phyloP scores from a whole-genome alignment of 2,113 vertebrate genomes.

The Sigmodon hispidus region DNA sequence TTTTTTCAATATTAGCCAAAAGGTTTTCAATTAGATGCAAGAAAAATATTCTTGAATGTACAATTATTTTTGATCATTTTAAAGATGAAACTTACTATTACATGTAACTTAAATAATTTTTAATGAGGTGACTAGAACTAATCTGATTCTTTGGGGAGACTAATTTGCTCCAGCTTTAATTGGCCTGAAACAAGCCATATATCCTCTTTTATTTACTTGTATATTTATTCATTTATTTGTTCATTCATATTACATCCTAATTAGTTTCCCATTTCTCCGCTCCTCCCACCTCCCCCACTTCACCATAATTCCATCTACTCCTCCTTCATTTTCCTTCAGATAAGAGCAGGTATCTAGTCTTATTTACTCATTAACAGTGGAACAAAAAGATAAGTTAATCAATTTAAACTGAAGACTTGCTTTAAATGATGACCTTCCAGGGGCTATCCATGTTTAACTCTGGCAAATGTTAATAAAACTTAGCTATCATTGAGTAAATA shows the following conservation, averaged over 20 bases:
- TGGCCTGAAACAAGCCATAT: neutral
- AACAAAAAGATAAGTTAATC: conserved; percentile 50
- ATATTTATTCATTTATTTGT: neutral
- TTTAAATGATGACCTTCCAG: conserved; percentile 4
- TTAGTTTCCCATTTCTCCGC: neutral
- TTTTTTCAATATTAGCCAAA: conserved; percentile 53
- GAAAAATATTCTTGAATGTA: conserved; percentile 14
- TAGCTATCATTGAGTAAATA: neutral
- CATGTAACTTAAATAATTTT: neutral
- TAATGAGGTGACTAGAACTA: neutral
- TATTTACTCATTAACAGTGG: neutral
- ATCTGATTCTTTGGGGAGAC: conserved; percentile 35
- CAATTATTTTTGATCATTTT: conserved; percentile 11
- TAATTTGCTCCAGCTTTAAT: neutral
- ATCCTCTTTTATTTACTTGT: no score
- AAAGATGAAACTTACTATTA: neutral
- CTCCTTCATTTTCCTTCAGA: neutral
- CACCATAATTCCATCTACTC: neutral
- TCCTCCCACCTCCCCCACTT: neutral
- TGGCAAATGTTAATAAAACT: conserved; percentile 26
- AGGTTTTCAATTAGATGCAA: conserved; percentile 20
- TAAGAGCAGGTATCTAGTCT: neutral
- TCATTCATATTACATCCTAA: neutral
- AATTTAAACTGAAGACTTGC: neutral
- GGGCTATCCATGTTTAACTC: neutral